Conservation (phyloP, 1,140 invertebrate genomes). For the Yoshiicerus persimilis region DNA sequence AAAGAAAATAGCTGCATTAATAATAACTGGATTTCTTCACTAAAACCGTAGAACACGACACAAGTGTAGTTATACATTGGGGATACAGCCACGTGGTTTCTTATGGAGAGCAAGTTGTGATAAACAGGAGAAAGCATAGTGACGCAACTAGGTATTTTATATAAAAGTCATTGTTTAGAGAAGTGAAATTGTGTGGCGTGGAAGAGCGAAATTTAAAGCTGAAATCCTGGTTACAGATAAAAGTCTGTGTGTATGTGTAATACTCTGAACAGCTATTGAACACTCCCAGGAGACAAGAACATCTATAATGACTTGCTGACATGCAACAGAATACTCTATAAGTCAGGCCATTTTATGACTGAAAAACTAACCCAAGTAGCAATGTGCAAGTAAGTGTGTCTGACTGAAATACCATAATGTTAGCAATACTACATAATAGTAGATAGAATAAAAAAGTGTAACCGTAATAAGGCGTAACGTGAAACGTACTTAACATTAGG, state of each 20-base stretch:
- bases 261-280: background rate
- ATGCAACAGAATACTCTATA: constrained; percentile 1
- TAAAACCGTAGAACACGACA: too few species aligned
- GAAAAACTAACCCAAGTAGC: background rate
- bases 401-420: background rate
- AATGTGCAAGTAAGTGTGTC: background rate
- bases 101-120: too few species aligned
- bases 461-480: background rate
- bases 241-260: background rate
- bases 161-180: background rate
- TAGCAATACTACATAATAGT: background rate
- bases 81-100: too few species aligned
- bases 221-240: background rate
- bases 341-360: background rate
- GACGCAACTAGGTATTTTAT: background rate
- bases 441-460: background rate
- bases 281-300: constrained; percentile 23
- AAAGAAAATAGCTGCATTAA: too few species aligned
- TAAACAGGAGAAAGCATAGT: too few species aligned
- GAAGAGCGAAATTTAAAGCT: background rate
- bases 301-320: constrained; percentile 21
- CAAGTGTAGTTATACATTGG: too few species aligned
- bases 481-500: background rate
- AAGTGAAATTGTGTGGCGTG: background rate
- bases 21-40: too few species aligned